Base-by-base conservation (phyloP, 2,797 vertebrate genomes). In the Eremophila alpestris region DNA sequence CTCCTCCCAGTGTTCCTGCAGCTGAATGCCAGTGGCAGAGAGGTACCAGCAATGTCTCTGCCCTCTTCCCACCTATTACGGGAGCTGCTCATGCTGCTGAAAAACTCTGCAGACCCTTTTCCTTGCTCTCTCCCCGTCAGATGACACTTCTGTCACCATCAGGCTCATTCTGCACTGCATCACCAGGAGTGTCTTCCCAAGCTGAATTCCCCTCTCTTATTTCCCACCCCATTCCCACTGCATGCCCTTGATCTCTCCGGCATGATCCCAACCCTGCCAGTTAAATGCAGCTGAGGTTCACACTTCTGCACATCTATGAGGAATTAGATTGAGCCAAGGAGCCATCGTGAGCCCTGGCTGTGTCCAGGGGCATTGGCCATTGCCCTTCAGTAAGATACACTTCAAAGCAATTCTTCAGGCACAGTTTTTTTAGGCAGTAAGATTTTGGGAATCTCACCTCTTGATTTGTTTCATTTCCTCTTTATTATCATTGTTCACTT, bases 391-490 rank as follows among this genome's bases (percentile, higher is more conserved):
- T 29, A 11, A 71, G 15, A 46, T 34, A 41, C 23, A 46, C 11
- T 13, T n/a, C 41, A 58, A 67, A 83, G 46, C 54, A 78, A 6
- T 34, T 59, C 40, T 18, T 43, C 34, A 60, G 63, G 13, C 7
- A 62, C 11, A 13, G 6, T 45, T 78, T 68, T 29, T 83, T 89
- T 55, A 63, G 40, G n/a, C 51, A 63, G 38, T 34, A 41, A 86
- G 67, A n/a, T 70, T 70, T 30, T 46, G 32, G 51, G 55, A 79
- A 30, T 10, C 46, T 55, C 29, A 56, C 19, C 21, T 58, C 32
- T 59, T 88, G 93, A 93, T 96, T 95, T 93, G 90, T 89, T 94
- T 95, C 68, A 68, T 63, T 81, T 64, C 56, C 69, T 85, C 75
- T 22, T 87, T 93, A 81, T 93, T 92, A 82, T 89, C 60, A 71